Conservation (phyloP, 1,140 invertebrate species). For the Aricia agestis region DNA sequence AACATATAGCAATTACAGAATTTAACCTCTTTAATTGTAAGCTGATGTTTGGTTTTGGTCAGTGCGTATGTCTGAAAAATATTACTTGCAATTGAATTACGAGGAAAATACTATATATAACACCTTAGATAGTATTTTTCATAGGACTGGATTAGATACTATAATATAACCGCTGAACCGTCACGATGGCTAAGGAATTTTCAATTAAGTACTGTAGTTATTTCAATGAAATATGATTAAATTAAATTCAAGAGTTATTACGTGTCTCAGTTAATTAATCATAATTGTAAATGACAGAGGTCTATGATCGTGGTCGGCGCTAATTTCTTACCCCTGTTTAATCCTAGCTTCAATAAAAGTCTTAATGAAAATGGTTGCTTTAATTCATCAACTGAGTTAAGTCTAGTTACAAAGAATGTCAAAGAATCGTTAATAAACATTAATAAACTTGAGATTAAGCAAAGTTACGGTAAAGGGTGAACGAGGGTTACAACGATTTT, state of each 20-base stretch:
- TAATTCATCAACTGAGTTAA: slow-evolving; percentile 28
- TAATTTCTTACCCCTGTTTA: slow-evolving; percentile 59
- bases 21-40: too few relatives aligned
- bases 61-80: too few relatives aligned
- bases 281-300: slow-evolving; percentile 60
- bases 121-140: too few relatives aligned
- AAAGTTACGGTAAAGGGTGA: background rate
- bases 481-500: background rate
- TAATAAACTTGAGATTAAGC: slow-evolving; percentile 1
- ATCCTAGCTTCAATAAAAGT: slow-evolving; percentile 55
- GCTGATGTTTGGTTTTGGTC: too few relatives aligned
- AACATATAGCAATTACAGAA: too few relatives aligned
- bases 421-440: slow-evolving; percentile 5
- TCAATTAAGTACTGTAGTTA: background rate
- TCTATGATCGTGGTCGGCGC: slow-evolving; percentile 56
- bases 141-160: too few relatives aligned
- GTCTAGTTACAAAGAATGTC: slow-evolving; percentile 14
- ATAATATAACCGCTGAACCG: background rate
- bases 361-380: slow-evolving; percentile 59
- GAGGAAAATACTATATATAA: too few relatives aligned
- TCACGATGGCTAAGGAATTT: background rate
- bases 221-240: slow-evolving; percentile 1
- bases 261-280: slow-evolving; percentile 51
- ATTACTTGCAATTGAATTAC: too few relatives aligned
- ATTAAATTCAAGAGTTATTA: slow-evolving; percentile 5